phyloP scores from a whole-genome alignment of 2,888 invertebrate species.

The Bimastos eiseni region DNA sequence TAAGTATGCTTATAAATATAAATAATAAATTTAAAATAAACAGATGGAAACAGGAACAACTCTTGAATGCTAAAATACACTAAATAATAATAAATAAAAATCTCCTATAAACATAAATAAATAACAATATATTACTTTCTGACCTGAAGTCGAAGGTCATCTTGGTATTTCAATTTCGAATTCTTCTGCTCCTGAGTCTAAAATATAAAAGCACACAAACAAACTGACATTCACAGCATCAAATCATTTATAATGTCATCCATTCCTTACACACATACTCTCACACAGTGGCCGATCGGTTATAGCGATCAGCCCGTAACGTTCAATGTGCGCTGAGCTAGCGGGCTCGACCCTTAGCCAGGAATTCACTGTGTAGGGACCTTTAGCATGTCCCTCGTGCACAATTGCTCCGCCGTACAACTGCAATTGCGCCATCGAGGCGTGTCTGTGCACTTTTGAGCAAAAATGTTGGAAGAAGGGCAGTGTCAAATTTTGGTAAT shows the following conservation, averaged over 20 bases:
- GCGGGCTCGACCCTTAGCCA: too few species aligned
- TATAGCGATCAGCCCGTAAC: too few species aligned
- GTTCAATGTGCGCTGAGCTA: too few species aligned
- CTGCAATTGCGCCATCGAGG: too few species aligned
- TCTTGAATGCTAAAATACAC: neutral
- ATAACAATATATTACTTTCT: conserved; percentile 15
- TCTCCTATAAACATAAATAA: neutral
- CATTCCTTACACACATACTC: neutral
- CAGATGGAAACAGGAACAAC: neutral
- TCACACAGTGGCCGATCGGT: too few species aligned
- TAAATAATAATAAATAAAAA: neutral
- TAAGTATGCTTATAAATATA: neutral
- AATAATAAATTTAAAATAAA: too few species aligned
- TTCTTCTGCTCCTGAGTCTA: conserved; percentile 59
- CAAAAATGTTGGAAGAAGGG: too few species aligned
- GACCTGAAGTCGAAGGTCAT: conserved; percentile 58
- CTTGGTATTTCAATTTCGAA: conserved; percentile 55
- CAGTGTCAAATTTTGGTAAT: too few species aligned
- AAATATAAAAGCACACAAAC: neutral
- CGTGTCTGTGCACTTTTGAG: too few species aligned
- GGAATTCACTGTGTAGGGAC: too few species aligned
- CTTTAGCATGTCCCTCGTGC: too few species aligned
- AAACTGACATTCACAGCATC: neutral
- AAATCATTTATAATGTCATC: neutral
- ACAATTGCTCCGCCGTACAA: too few species aligned